Evolutionary conservation across 2,797 vertebrate genomes (phyloP).

Genomic region (Anomalospiza imberbis): DNA sequence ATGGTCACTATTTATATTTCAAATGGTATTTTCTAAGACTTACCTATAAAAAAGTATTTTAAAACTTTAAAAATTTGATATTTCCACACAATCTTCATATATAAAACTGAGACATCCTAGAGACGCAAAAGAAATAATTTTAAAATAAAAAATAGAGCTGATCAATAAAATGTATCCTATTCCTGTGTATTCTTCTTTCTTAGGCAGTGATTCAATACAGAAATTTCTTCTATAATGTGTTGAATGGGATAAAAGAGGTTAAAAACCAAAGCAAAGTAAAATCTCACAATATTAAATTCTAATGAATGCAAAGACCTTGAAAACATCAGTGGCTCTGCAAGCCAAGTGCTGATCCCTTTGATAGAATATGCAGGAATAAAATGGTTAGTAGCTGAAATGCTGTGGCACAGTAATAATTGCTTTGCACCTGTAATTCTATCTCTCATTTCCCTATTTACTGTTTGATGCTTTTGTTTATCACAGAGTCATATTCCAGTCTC

Average conservation of each 20-base stretch:
- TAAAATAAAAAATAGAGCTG: not conserved
- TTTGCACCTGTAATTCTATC: conserved; percentile 13
- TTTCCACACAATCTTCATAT: not conserved
- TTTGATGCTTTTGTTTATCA: conserved; percentile 57
- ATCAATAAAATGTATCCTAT: not conserved
- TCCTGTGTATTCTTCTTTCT: conserved; percentile 1
- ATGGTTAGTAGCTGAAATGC: conserved; percentile 3
- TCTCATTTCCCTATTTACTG: conserved; percentile 11
- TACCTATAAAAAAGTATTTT: not conserved
- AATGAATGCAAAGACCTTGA: conserved; percentile 69
- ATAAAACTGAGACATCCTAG: not conserved
- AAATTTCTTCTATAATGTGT: not conserved
- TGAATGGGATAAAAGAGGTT: conserved; percentile 29
- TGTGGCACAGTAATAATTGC: conserved; percentile 5
- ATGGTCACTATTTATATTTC: not conserved
- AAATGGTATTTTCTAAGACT: not conserved
- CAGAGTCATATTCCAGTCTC: not conserved
- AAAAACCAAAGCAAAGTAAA: conserved; percentile 8
- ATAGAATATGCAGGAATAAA: conserved; percentile 44
- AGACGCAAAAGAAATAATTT: not conserved
- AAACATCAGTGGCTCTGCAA: conserved; percentile 40
- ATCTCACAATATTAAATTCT: conserved; percentile 38
- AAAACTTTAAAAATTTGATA: not conserved
- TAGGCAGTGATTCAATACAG: not conserved
- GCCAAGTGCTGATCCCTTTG: conserved; percentile 16